Conservation (phyloP, 1,140 invertebrate genomes). For the Trachymyrmex septentrionalis region DNA sequence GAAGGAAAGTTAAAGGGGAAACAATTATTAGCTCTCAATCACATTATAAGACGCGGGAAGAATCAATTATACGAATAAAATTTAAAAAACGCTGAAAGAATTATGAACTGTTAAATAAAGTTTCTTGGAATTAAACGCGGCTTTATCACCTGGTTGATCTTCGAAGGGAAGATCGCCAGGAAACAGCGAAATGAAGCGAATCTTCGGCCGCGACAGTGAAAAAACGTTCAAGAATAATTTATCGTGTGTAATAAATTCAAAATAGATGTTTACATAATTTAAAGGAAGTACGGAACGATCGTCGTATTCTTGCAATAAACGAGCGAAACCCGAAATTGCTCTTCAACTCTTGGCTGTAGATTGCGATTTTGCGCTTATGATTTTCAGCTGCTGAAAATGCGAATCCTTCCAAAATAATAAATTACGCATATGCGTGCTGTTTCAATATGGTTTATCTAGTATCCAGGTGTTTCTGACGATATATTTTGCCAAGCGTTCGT, state of each 20-base stretch:
- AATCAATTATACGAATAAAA: neutral
- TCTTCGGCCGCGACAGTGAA: neutral
- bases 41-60: neutral
- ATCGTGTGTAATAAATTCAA: conserved; percentile 49
- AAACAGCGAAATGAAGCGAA: neutral
- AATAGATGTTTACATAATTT: conserved; percentile 66
- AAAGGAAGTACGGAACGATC: neutral
- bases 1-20: neutral
- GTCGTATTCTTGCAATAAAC: neutral
- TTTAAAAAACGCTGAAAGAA: neutral
- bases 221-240: conserved; percentile 50
- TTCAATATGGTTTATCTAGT: conserved; percentile 16
- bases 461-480: neutral
- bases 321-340: conserved; percentile 6
- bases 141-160: neutral
- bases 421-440: conserved; percentile 22
- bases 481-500: conserved; percentile 20
- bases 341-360: conserved; percentile 18
- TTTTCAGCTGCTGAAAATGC: conserved; percentile 18
- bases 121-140: neutral
- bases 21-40: neutral
- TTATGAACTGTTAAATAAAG: neutral
- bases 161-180: neutral
- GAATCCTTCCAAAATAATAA: conserved; percentile 53
- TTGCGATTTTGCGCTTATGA: conserved; percentile 17